Base-by-base conservation (phyloP, 2,888 invertebrate genomes). In the Eupithecia pulchellata region DNA sequence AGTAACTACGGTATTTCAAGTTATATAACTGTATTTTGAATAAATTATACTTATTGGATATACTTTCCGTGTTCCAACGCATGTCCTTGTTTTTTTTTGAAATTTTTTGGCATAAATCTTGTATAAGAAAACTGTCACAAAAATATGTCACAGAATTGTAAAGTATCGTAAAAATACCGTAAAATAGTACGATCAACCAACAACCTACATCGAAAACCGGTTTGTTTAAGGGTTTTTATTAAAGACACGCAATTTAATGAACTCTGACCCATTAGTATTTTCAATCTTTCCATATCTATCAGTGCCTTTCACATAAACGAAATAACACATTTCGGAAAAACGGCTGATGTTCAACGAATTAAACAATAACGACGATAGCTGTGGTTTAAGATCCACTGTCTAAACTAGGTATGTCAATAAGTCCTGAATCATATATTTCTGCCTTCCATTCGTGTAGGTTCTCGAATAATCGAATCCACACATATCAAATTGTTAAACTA, bases 401-500 rank as follows among this genome's bases (percentile, higher is more conserved):
- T 52, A 52, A 52, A 52, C 52, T 25, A 25, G 2, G 42, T 47
- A 52, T 52, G 2, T 1, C 4, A 25, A 52, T 52, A 52, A 25
- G 13, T n/a, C 30, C 29, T 1, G 29, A 57, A 17, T 57, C 14
- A 29, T 57, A 57, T 36, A 13, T 61, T 30, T 36, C 5, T 58
- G 20, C 2, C 17, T 20, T 32, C 32, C 30, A 13, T 4, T 61
- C 36, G 61, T 61, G 61, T 34, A 60, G 58, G 57, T 66, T 65
- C 84, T 85, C 84, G 83, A 85, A 84, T 84, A 84, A 79, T 78
- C 78, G 79, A 82, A 73, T 70, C 77, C 79, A 76, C 74, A 89
- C 89, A 89, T 89, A 89, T 89, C 89, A 88, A 80, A 76, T 81
- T 84, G 84, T 85, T 85, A 75, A 79, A 73, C 55, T 78, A 74